Conservation (phyloP, 2,797 vertebrate species). For the Eulemur albifrons region DNA sequence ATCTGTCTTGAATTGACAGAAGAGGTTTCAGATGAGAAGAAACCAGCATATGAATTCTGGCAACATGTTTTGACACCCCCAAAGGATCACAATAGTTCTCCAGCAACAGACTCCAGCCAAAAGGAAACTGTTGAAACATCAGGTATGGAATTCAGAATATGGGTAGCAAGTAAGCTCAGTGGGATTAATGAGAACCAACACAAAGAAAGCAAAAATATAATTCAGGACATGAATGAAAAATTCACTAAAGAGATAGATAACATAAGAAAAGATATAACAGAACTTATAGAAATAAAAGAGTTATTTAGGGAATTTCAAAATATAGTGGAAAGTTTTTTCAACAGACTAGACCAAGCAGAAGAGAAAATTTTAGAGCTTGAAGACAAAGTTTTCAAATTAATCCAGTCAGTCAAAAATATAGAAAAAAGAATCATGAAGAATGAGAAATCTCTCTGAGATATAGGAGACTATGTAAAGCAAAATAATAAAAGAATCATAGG, state of each 20-base stretch:
- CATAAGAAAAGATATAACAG: not conserved
- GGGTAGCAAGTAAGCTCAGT: not conserved
- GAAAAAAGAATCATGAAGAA: not conserved
- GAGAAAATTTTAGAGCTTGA: not conserved
- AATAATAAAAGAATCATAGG: not conserved
- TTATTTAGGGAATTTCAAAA: not conserved
- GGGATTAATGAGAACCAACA: not conserved
- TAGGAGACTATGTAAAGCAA: not conserved
- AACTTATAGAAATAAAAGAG: not conserved
- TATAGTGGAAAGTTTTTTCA: not conserved
- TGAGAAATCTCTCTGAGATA: not conserved
- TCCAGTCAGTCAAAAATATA: not conserved
- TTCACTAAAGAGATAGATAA: too few species aligned
- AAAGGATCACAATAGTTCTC: not conserved
- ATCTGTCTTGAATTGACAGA: not conserved
- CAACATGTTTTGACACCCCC: not conserved
- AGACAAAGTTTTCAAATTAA: not conserved
- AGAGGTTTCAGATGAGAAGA: not conserved
- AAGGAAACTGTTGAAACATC: not conserved
- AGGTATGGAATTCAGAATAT: not conserved
- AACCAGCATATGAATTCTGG: not conserved
- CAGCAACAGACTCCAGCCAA: not conserved
- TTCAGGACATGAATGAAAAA: too few species aligned
- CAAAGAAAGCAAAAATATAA: not conserved
- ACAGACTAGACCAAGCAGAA: not conserved